Percentiles rank a stretch among this genome's conserved stretches.
Evolutionary conservation across 2,797 vertebrate species (phyloP).

Genomic region (Limosa lapponica): DNA sequence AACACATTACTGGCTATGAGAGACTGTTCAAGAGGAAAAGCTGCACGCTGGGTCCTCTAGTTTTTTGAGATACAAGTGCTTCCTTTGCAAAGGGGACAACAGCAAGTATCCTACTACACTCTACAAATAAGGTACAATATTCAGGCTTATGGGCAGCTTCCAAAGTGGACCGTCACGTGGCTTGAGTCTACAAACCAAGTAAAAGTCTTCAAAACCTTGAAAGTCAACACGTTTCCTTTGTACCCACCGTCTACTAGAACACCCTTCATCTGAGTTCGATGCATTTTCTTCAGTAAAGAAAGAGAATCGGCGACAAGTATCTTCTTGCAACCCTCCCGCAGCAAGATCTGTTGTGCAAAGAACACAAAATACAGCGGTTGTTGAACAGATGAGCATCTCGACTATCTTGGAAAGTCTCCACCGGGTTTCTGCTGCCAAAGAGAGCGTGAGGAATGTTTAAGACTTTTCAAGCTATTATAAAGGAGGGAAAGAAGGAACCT

Average conservation of each 20-base stretch:
- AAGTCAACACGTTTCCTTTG: not conserved
- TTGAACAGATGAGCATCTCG: not conserved
- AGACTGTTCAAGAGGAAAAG: not conserved
- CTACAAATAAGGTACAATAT: not conserved
- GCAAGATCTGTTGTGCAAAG: constrained; percentile 85
- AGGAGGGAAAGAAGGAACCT: not conserved
- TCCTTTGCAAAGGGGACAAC: not conserved
- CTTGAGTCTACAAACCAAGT: not conserved
- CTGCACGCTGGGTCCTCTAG: not conserved
- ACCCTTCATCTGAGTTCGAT: constrained; percentile 93
- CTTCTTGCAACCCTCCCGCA: constrained; percentile 98
- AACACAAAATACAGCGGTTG: not conserved
- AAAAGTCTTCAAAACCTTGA: not conserved
- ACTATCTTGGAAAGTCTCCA: not conserved
- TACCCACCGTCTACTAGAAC: constrained; percentile 90
- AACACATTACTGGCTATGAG: not conserved
- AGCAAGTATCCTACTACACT: not conserved
- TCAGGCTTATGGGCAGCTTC: not conserved
- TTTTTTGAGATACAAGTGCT: not conserved
- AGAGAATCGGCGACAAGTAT: constrained; percentile 96
- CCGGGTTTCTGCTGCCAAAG: not conserved
- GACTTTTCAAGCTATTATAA: not conserved
- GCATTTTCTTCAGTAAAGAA: constrained; percentile 97
- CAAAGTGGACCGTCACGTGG: not conserved
- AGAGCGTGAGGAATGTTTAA: not conserved